Evolutionary conservation across 2,888 invertebrate genomes (phyloP).

Genomic region (Aelia acuminata): DNA sequence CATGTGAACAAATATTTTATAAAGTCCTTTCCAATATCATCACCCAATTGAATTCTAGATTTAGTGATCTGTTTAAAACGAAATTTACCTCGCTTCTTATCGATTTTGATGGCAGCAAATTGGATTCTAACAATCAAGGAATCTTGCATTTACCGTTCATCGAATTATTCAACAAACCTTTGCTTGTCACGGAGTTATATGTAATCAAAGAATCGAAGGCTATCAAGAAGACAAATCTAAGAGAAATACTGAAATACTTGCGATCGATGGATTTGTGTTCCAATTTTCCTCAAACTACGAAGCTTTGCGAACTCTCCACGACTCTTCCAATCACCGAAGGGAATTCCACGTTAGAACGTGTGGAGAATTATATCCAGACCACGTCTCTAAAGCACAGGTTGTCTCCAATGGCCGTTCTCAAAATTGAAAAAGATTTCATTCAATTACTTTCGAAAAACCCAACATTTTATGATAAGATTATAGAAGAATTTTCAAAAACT

Average conservation of each 20-base stretch:
- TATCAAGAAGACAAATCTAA: not conserved
- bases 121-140: not conserved
- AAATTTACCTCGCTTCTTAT: not conserved
- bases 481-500: not conserved
- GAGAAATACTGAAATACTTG: not conserved
- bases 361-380: not conserved
- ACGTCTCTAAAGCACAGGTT: not conserved
- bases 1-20: not conserved
- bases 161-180: not conserved
- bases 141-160: not conserved
- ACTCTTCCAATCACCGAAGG: not conserved
- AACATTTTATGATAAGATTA: not conserved
- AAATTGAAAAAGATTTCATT: not conserved
- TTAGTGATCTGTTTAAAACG: not conserved
- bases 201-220: not conserved
- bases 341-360: not conserved
- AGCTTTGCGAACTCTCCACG: not conserved
- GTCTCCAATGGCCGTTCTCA: not conserved
- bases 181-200: not conserved
- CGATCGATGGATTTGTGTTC: not conserved
- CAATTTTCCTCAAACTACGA: not conserved
- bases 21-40: not conserved
- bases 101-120: not conserved
- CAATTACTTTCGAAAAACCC: not conserved
- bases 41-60: not conserved